Base-by-base conservation (phyloP, 2,797 vertebrate genomes). In the Choloepus didactylus region DNA sequence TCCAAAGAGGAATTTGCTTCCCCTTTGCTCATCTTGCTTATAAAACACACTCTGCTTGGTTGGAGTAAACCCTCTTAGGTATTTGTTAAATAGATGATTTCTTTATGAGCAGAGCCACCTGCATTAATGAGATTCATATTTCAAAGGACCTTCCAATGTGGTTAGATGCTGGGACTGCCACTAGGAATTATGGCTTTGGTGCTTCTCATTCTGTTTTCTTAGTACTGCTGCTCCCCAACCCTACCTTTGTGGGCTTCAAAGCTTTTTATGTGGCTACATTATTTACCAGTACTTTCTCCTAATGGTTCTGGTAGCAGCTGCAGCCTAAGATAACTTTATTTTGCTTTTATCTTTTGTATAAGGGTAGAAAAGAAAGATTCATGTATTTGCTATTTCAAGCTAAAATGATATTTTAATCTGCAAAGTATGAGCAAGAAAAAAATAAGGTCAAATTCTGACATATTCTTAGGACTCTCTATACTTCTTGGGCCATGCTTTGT, bases 251-350 rank as follows among this genome's bases (percentile, higher is more conserved):
- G 72, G 69, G n/a, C 62, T 89, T 95, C 95, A 72, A 62, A 96
- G 87, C 89, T 38, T 60, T 92, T 46, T 60, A 35, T 72, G 60
- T 76, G 59, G 59, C 56, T 72, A 44, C 27, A 15, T 89, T 93
- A 70, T 87, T 97, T 94, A 69, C 67, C 31, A 7, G 44, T 6
- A 72, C 46, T 93, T 59, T 89, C 91, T 93, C 84, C 75, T 21
- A 72, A 96, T 76, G 59, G 56, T 84, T 90, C 73, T 0, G 2
- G 16, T 69, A 89, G 77, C 91, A 96, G 84, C 96, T 96, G 93
- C 69, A 94, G 41, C 80, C 66, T 62, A 76, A 93, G 95, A 97
- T 96, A 97, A 94, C 89, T 95, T 96, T 96, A 72, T 95, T 95
- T 89, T 93, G 59, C 79, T 90, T 73, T 96, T 96, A 96, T 92